Percentiles rank a stretch among this genome's conserved stretches.
Conservation (phyloP, 2,113 vertebrate species). For the Podiceps cristatus region DNA sequence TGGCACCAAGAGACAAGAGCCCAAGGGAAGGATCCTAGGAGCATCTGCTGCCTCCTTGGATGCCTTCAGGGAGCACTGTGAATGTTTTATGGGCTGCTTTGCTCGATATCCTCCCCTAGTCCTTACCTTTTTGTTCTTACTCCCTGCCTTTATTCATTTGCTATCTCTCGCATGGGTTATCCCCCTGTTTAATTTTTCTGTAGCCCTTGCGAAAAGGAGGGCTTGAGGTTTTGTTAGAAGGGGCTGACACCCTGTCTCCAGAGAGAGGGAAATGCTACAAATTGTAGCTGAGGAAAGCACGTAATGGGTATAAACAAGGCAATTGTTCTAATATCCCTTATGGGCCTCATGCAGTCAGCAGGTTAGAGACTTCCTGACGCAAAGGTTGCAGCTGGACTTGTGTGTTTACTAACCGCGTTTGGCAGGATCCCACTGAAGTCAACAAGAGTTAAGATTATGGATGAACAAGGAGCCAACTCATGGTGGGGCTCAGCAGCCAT, state of each 20-base stretch:
- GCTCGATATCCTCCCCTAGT: neutral
- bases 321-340: neutral
- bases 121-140: neutral
- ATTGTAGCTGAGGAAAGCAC: neutral
- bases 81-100: neutral
- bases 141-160: neutral
- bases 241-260: neutral
- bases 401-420: neutral
- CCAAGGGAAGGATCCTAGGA: neutral
- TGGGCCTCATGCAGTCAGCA: neutral
- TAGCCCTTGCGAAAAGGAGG: neutral
- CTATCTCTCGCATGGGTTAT: neutral
- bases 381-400: neutral
- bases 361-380: neutral
- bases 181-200: neutral
- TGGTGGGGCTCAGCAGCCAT: neutral
- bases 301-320: neutral
- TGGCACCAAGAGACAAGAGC: neutral
- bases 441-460: neutral
- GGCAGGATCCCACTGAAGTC: neutral
- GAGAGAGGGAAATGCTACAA: neutral
- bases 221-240: neutral
- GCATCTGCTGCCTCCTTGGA: neutral
- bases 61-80: neutral
- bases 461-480: neutral